Percentiles rank a stretch among this genome's conserved stretches.
phyloP scores from a whole-genome alignment of 2,888 invertebrate species.

The Erebia ligea region DNA sequence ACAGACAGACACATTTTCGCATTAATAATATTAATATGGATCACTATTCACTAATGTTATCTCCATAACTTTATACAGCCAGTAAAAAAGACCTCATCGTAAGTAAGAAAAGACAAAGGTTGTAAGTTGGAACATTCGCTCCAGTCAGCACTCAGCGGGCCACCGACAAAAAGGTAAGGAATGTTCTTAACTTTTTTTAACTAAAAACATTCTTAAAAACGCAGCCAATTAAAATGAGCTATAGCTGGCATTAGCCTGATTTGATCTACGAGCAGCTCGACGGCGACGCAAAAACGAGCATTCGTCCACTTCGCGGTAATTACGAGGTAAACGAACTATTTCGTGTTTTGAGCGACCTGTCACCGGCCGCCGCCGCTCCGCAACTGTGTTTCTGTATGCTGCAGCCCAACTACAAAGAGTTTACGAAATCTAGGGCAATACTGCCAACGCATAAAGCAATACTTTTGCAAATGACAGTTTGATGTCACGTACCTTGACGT shows the following conservation, averaged over 20 bases:
- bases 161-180: not conserved
- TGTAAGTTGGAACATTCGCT: not conserved
- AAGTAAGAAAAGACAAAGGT: not conserved
- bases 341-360: conserved; percentile 20
- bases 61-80: too few species aligned
- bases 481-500: too few species aligned
- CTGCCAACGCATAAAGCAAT: not conserved
- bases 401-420: not conserved
- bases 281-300: conserved; percentile 35
- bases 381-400: not conserved
- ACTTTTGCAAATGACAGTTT: too few species aligned
- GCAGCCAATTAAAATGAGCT: conserved; percentile 32
- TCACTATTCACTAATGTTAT: too few species aligned
- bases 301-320: conserved; percentile 42
- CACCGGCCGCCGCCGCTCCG: not conserved
- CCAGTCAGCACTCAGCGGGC: not conserved
- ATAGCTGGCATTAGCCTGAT: conserved; percentile 28
- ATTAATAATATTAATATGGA: too few species aligned
- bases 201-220: not conserved
- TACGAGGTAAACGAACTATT: conserved; percentile 45
- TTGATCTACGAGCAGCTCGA: conserved; percentile 22
- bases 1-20: too few species aligned
- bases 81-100: too few species aligned
- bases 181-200: not conserved
- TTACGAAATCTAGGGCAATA: not conserved